Conservation (phyloP, 2,888 invertebrate genomes). For the Cryptus viduatorius region DNA sequence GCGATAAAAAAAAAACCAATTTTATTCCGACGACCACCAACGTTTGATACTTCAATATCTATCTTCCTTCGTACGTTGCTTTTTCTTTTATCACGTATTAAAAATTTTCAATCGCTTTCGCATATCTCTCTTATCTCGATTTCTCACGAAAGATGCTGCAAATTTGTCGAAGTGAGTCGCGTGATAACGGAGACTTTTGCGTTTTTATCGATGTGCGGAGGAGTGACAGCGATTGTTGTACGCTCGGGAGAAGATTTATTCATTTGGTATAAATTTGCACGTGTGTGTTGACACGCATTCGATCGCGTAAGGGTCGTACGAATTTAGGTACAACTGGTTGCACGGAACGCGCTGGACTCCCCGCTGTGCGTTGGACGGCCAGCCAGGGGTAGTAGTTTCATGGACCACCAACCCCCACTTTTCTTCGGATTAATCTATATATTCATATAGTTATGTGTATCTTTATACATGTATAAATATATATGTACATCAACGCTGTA, state of each 20-base stretch:
- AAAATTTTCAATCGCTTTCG: not conserved
- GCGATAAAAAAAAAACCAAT: not conserved
- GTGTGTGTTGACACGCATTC: slow-evolving; percentile 67
- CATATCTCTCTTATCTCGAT: not conserved
- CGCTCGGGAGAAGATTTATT: slow-evolving; percentile 66
- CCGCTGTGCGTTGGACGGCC: slow-evolving; percentile 75
- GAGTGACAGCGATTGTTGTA: not conserved
- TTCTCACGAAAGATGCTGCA: not conserved
- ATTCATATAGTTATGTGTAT: not conserved
- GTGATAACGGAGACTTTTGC: not conserved
- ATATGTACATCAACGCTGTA: not conserved
- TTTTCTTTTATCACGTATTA: slow-evolving; percentile 13
- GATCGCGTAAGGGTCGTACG: slow-evolving; percentile 71
- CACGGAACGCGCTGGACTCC: slow-evolving; percentile 80
- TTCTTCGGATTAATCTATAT: slow-evolving; percentile 28
- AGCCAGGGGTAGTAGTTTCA: slow-evolving; percentile 62
- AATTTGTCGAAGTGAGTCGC: not conserved
- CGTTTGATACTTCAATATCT: not conserved
- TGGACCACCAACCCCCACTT: slow-evolving; percentile 19
- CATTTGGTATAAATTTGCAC: slow-evolving; percentile 71
- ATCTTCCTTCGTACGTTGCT: not conserved
- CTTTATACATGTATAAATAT: no score
- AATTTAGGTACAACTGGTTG: slow-evolving; percentile 78
- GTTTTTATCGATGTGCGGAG: not conserved
- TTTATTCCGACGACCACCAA: not conserved